A percentile compares a stretch with the other conserved stretches of the same genome.
phyloP scores from a whole-genome alignment of 2,797 vertebrate genomes.

The Hydrocynus forskahlii region DNA sequence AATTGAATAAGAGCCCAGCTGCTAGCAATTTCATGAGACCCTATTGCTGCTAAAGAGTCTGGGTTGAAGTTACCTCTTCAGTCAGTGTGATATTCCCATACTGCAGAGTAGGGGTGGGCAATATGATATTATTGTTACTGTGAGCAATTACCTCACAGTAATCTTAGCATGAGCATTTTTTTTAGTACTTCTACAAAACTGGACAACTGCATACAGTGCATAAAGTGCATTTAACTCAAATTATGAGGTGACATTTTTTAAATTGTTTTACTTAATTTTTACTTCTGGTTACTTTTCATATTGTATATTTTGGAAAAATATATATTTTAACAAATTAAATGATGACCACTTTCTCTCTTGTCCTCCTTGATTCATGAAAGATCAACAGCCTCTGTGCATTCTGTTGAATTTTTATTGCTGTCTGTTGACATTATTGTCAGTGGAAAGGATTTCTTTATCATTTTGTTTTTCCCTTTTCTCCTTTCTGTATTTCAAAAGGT shows the following conservation, averaged over 20 bases:
- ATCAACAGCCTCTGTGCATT: slow-evolving; percentile 18
- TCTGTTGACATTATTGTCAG: slow-evolving; percentile 44
- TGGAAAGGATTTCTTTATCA: slow-evolving; percentile 36
- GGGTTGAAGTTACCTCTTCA: slow-evolving; percentile 54
- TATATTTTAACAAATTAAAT: no score
- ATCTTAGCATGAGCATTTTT: no score
- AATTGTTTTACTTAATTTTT: background rate
- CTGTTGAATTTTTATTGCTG: slow-evolving; percentile 30
- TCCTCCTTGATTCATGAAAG: background rate
- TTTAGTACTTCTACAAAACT: background rate
- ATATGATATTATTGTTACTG: background rate
- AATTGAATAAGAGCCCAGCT: slow-evolving; percentile 73
- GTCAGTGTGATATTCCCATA: slow-evolving; percentile 30
- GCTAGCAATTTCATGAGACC: slow-evolving; percentile 74
- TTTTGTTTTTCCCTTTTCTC: background rate
- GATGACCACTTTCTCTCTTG: background rate
- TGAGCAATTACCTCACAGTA: background rate
- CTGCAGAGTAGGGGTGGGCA: background rate
- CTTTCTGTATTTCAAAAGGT: slow-evolving; percentile 51
- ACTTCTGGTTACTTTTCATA: background rate
- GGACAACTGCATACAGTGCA: background rate
- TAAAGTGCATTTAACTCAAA: background rate
- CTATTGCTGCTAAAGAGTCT: slow-evolving; percentile 59
- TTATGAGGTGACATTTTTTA: no score
- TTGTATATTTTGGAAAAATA: background rate